Conservation (phyloP, 2,797 vertebrate species). For the Loris lydekkerianus region DNA sequence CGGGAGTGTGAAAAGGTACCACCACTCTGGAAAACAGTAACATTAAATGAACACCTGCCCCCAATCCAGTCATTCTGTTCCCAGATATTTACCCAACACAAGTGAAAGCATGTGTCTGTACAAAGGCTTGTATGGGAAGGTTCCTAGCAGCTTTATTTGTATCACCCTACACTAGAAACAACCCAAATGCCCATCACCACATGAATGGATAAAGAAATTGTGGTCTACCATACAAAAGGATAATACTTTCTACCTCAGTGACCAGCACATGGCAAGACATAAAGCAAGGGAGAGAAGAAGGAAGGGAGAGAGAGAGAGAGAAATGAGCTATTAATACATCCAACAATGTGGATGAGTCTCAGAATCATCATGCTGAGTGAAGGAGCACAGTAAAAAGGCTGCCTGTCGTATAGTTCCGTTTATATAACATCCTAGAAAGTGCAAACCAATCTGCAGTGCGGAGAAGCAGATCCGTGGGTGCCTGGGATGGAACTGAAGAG, state of each 20-base stretch:
- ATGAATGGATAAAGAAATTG: neutral
- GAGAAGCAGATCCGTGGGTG: neutral
- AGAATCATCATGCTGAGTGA: neutral
- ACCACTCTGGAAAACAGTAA: no score
- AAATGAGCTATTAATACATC: neutral
- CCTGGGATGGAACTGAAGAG: neutral
- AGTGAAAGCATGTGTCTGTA: neutral
- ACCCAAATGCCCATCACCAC: neutral
- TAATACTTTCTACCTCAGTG: no score
- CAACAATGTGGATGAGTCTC: no score
- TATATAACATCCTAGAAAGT: neutral
- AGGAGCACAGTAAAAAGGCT: neutral
- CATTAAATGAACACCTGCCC: neutral
- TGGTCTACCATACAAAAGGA: neutral
- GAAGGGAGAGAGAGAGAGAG: neutral
- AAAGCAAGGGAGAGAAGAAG: neutral
- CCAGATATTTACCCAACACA: neutral
- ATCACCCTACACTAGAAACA: neutral
- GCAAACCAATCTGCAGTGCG: neutral
- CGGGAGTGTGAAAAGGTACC: neutral
- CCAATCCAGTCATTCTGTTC: neutral
- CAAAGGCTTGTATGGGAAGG: neutral
- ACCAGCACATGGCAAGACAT: neutral
- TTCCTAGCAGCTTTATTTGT: neutral
- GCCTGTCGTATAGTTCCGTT: neutral